phyloP scores from a whole-genome alignment of 2,888 invertebrate genomes.

The Halictus quadricinctus region DNA sequence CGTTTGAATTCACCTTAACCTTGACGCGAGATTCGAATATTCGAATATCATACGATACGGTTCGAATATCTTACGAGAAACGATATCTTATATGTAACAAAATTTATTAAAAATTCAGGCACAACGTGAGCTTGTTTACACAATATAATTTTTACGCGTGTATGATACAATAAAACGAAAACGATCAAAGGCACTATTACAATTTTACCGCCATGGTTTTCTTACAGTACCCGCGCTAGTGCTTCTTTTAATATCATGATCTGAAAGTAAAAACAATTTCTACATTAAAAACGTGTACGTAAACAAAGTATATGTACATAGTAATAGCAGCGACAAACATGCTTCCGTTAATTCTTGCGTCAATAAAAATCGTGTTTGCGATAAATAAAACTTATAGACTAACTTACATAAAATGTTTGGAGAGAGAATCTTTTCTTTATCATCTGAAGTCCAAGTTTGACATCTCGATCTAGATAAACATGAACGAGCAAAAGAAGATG shows the following conservation, averaged over 20 bases:
- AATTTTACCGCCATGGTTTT: conserved; percentile 79
- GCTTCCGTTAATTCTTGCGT: neutral
- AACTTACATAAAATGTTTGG: conserved; percentile 75
- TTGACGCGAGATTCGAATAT: neutral
- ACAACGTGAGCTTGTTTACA: conserved; percentile 51
- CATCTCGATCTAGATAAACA: conserved; percentile 76
- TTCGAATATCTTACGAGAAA: neutral
- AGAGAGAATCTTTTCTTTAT: conserved; percentile 76
- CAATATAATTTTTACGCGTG: conserved; percentile 35
- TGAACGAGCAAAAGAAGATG: conserved; percentile 68
- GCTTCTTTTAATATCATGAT: conserved; percentile 79
- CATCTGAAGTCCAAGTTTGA: conserved; percentile 80
- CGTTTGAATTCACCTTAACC: neutral
- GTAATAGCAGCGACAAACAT: neutral
- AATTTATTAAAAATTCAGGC: conserved; percentile 65
- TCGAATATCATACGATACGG: neutral
- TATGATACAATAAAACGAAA: conserved; percentile 21
- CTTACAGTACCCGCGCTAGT: conserved; percentile 80
- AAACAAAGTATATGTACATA: too few species aligned
- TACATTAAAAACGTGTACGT: neutral
- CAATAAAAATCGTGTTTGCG: neutral
- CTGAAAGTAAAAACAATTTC: conserved; percentile 65
- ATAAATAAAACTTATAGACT: neutral
- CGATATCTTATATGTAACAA: conserved; percentile 50
- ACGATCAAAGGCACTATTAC: conserved; percentile 54